Evolutionary conservation across 2,888 invertebrate species (phyloP).

Genomic region (Ennomos erosarius): DNA sequence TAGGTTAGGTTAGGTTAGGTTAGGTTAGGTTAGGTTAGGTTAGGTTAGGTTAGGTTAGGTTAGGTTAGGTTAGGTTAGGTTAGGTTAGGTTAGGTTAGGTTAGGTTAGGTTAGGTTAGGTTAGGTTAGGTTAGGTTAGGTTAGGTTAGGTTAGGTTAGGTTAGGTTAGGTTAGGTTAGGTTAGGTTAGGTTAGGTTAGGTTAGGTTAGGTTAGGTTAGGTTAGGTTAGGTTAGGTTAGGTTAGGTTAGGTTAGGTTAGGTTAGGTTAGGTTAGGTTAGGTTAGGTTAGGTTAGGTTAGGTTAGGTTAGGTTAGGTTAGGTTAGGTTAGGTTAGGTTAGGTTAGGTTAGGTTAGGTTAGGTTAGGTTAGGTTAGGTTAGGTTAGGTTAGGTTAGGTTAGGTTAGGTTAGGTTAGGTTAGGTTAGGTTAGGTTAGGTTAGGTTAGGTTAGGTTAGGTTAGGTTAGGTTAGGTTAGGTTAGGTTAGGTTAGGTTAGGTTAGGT

Average conservation of each 20-base stretch:
- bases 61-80: not conserved
- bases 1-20: too few species aligned
- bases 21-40: constrained; percentile 25
- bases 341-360: constrained; percentile 25
- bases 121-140: constrained; percentile 34
- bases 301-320: not conserved
- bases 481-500: too few species aligned
- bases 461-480: not conserved
- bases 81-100: too few species aligned
- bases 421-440: constrained; percentile 25
- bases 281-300: constrained; percentile 34
- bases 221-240: not conserved
- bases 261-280: constrained; percentile 25
- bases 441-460: constrained; percentile 34
- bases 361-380: constrained; percentile 34
- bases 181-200: constrained; percentile 25
- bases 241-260: too few species aligned
- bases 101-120: constrained; percentile 25
- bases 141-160: not conserved
- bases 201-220: constrained; percentile 34
- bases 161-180: too few species aligned
- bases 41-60: constrained; percentile 34
- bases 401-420: too few species aligned
- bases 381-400: not conserved
- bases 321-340: too few species aligned